Evolutionary conservation across 2,797 vertebrate genomes (phyloP).

Genomic region (Melanogrammus aeglefinus): DNA sequence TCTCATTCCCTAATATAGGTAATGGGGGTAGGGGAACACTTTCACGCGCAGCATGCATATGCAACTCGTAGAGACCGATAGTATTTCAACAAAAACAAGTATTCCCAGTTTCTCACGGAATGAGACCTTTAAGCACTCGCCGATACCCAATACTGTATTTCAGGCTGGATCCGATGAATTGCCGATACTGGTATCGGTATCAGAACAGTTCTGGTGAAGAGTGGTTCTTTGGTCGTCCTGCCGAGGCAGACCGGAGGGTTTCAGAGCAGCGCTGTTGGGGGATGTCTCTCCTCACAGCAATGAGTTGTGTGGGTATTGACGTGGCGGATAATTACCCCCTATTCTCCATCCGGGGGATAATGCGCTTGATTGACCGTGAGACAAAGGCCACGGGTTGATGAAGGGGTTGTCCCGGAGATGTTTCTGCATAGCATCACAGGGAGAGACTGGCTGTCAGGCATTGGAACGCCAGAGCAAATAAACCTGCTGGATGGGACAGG

Average conservation of each 20-base stretch:
- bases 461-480: not conserved
- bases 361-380: slow-evolving; percentile 30
- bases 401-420: slow-evolving; percentile 37
- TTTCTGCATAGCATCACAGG: slow-evolving; percentile 5
- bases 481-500: not conserved
- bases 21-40: no score
- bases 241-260: not conserved
- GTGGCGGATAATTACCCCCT: slow-evolving; percentile 8
- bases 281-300: not conserved
- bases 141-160: no score
- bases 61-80: no score
- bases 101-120: no score
- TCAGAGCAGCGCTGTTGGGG: not conserved
- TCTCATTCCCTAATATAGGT: no score
- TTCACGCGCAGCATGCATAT: no score
- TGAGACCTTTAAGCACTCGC: no score
- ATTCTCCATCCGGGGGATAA: slow-evolving; percentile 22
- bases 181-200: no score
- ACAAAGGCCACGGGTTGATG: slow-evolving; percentile 10
- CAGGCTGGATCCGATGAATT: no score
- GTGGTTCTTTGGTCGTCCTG: not conserved
- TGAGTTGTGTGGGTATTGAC: slow-evolving; percentile 3
- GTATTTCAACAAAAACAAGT: no score
- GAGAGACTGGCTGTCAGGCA: not conserved
- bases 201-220: no score